Evolutionary conservation across 2,888 invertebrate genomes (phyloP).

Genomic region (Polyploca ridens): DNA sequence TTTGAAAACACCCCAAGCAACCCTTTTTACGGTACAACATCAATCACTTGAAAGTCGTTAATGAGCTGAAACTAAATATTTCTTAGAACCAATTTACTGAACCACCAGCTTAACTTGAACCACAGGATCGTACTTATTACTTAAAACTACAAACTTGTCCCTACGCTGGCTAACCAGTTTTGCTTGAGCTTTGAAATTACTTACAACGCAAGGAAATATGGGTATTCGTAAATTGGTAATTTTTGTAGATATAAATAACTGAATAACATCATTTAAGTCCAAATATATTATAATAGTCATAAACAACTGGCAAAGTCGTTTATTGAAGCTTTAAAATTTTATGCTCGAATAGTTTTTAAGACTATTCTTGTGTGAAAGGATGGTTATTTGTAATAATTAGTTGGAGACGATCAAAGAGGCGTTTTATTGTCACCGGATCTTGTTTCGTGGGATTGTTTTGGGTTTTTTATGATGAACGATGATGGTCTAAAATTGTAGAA

Average conservation of each 20-base stretch:
- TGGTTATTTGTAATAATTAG: conserved; percentile 77
- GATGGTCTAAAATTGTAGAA: conserved; percentile 36
- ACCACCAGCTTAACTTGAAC: conserved; percentile 46
- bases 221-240: conserved; percentile 39
- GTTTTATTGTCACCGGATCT: conserved; percentile 50
- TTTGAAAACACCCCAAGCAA: conserved; percentile 19
- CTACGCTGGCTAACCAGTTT: conserved; percentile 41
- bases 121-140: conserved; percentile 28
- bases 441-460: conserved; percentile 32
- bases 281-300: conserved; percentile 71
- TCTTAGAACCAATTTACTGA: conserved; percentile 52
- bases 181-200: conserved; percentile 26
- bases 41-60: conserved; percentile 66
- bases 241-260: conserved; percentile 55
- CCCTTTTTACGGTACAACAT: conserved; percentile 51
- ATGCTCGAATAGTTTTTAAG: conserved; percentile 56
- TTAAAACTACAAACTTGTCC: conserved; percentile 25
- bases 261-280: conserved; percentile 59
- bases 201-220: not conserved
- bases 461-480: conserved; percentile 40
- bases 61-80: conserved; percentile 68
- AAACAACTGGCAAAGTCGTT: conserved; percentile 69
- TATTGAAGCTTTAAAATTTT: conserved; percentile 69
- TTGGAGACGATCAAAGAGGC: conserved; percentile 57
- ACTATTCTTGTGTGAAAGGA: conserved; percentile 55